A percentile compares a stretch with the other conserved stretches of the same genome.
Conservation (phyloP, 2,113 vertebrate genomes). For the Corvus moneduloides region DNA sequence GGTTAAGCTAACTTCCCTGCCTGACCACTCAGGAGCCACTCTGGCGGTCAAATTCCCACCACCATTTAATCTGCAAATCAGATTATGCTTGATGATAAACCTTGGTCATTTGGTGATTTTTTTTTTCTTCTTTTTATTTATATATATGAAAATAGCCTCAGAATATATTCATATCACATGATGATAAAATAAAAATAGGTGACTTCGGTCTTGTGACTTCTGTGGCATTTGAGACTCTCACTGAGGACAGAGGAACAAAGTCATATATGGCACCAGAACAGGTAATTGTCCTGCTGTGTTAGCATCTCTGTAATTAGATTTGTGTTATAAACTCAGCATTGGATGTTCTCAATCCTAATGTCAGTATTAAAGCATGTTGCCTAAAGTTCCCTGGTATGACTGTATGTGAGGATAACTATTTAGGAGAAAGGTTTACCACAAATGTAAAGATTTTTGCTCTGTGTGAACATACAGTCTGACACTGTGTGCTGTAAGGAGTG, state of each 20-base stretch:
- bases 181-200: constrained; percentile 82
- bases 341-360: not conserved
- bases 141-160: constrained; percentile 68
- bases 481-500: not conserved
- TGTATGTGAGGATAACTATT: not conserved
- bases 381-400: not conserved
- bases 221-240: constrained; percentile 53
- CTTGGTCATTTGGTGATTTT: not conserved
- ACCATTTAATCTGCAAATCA: not conserved
- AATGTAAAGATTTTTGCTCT: not conserved
- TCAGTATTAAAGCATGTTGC: not conserved
- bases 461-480: not conserved
- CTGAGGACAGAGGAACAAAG: constrained; percentile 36
- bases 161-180: constrained; percentile 84
- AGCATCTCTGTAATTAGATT: not conserved
- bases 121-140: not conserved
- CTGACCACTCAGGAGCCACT: not conserved
- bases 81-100: not conserved
- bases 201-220: constrained; percentile 87
- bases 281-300: constrained; percentile 30
- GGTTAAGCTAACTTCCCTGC: not conserved
- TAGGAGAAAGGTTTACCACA: not conserved
- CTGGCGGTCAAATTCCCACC: not conserved
- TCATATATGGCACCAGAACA: constrained; percentile 78
- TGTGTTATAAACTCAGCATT: not conserved